Conservation (phyloP, 2,888 invertebrate species). For the Odontothrips loti region DNA sequence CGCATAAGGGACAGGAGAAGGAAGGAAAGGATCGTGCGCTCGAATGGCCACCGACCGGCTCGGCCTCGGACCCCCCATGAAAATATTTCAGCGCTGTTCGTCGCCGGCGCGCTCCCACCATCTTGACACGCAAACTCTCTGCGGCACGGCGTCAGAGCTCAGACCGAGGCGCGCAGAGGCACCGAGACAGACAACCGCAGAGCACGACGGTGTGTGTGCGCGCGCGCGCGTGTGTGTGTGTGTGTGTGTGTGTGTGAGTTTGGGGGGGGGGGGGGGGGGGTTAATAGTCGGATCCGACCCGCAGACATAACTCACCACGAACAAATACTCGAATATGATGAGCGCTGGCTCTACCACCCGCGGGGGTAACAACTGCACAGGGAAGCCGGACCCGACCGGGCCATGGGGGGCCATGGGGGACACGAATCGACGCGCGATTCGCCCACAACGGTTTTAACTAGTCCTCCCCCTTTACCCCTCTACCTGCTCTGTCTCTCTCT, state of each 20-base stretch:
- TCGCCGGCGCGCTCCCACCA: background rate
- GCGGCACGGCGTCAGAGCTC: no score
- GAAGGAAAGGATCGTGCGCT: background rate
- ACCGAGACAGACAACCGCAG: no score
- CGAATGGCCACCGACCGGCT: background rate
- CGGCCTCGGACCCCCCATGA: background rate
- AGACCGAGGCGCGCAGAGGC: no score
- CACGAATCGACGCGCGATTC: no score
- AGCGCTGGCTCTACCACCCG: background rate
- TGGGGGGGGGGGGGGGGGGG: background rate
- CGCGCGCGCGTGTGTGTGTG: background rate
- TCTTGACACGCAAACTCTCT: no score
- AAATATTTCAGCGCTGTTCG: background rate
- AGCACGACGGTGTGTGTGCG: background rate
- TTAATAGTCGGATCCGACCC: background rate
- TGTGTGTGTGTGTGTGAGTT: background rate
- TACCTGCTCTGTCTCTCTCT: no score
- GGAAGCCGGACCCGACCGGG: no score
- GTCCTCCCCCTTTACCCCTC: no score
- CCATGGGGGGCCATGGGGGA: no score
- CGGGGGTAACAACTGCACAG: no score
- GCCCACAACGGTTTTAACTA: no score
- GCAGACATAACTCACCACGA: background rate
- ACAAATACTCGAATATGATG: slow-evolving; percentile 13
- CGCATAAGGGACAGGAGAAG: slow-evolving; percentile 23